phyloP scores from a whole-genome alignment of 2,888 invertebrate genomes.

The Leptopilina myrica region DNA sequence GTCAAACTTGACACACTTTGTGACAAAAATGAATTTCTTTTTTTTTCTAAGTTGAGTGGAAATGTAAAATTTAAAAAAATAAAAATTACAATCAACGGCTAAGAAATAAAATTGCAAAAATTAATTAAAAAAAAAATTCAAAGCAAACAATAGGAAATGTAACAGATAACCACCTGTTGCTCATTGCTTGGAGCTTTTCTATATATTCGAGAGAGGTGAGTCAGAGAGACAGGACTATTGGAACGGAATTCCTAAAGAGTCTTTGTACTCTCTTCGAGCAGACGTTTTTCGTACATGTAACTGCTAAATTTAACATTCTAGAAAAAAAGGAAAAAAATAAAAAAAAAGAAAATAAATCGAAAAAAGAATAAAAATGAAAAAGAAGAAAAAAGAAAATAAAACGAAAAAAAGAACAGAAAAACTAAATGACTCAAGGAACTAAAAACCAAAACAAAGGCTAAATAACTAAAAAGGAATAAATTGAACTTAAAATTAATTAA shows the following conservation, averaged over 20 bases:
- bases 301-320: not conserved
- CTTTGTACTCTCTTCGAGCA: constrained; percentile 2
- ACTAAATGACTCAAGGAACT: too few relatives aligned
- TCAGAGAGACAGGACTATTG: constrained; percentile 3
- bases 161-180: constrained; percentile 9
- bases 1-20: too few relatives aligned
- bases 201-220: not conserved
- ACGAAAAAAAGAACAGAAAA: too few relatives aligned
- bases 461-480: too few relatives aligned
- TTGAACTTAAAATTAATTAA: too few relatives aligned
- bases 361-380: not conserved
- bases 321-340: not conserved
- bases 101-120: not conserved
- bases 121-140: not conserved
- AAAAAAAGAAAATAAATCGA: not conserved
- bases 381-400: not conserved
- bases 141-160: not conserved
- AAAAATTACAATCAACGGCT: too few relatives aligned
- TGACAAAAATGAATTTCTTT: too few relatives aligned
- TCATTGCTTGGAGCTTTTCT: not conserved
- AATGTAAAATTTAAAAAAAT: too few relatives aligned
- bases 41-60: too few relatives aligned
- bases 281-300: not conserved
- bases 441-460: too few relatives aligned
- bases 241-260: constrained; percentile 2